These are phyloP conservation scores for Eretmochelys imbricata DNA, from an alignment of 2,113 vertebrate species.

Conservation along the genomic window DNA sequence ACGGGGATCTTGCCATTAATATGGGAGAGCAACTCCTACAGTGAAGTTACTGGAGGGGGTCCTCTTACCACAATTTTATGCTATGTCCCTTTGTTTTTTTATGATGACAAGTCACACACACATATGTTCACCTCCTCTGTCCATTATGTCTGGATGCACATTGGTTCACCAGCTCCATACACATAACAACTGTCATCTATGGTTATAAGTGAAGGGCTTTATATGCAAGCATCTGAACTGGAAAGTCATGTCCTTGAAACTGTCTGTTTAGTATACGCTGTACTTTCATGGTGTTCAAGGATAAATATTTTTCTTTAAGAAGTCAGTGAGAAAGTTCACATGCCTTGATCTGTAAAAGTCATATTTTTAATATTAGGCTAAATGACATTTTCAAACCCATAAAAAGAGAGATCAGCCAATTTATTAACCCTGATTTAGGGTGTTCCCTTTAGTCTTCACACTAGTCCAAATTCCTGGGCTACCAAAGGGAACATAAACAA, in stretches of 20 bases:
- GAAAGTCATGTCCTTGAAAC: neutral
- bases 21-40: neutral
- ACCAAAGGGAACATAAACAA: neutral
- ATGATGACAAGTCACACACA: fast-evolving
- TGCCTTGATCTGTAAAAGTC: neutral
- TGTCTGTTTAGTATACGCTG: neutral
- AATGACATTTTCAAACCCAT: neutral
- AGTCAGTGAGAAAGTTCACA: neutral
- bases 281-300: neutral
- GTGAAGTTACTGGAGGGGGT: neutral
- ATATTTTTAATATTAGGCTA: neutral
- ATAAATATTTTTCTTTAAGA: neutral
- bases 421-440: neutral
- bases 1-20: neutral
- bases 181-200: too few species aligned
- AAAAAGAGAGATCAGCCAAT: neutral
- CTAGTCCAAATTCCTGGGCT: conserved; percentile 6
- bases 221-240: neutral
- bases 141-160: neutral
- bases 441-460: neutral
- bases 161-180: neutral
- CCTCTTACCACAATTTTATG: neutral
- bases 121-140: neutral
- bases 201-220: neutral
- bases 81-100: neutral